These are phyloP conservation scores for Oligia fasciuncula DNA, from an alignment of 2,888 invertebrate species.

Conservation along the genomic window DNA sequence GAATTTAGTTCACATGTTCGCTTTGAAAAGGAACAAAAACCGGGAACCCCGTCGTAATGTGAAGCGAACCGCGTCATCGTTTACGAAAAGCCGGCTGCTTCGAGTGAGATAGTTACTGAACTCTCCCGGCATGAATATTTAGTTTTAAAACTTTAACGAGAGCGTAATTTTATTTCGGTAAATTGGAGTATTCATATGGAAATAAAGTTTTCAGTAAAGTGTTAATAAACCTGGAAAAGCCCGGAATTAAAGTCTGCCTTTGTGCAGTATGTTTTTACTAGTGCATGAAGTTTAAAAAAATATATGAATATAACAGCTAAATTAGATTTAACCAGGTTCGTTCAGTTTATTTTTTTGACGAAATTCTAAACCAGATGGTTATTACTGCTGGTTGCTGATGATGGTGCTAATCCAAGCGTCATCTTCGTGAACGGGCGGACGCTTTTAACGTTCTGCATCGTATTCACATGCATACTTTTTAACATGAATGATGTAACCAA, in stretches of 20 bases:
- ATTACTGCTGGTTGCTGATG: neutral
- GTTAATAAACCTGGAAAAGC: neutral
- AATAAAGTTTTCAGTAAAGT: conserved; percentile 3
- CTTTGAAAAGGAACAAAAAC: neutral
- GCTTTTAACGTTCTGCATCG: no score
- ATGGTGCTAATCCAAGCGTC: no score
- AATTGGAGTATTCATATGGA: conserved; percentile 18
- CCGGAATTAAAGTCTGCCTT: neutral
- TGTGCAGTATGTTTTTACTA: neutral
- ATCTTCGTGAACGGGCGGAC: no score
- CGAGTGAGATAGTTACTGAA: conserved; percentile 12
- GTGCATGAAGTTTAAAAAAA: neutral
- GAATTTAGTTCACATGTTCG: conserved; percentile 4
- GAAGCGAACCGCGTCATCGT: conserved; percentile 7
- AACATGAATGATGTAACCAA: no score
- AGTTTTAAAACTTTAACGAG: conserved; percentile 31
- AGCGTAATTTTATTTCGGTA: conserved; percentile 20
- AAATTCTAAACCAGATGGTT: no score
- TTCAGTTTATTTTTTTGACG: no score
- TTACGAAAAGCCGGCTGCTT: conserved; percentile 17
- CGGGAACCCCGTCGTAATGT: neutral
- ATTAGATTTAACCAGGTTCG: neutral
- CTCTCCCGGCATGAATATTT: conserved; percentile 25
- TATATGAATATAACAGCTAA: neutral
- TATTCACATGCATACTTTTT: no score